Evolutionary conservation across 2,113 vertebrate genomes (phyloP), one percentile per base, ranked within the genome.

Genomic region (Lepus europaeus): DNA sequence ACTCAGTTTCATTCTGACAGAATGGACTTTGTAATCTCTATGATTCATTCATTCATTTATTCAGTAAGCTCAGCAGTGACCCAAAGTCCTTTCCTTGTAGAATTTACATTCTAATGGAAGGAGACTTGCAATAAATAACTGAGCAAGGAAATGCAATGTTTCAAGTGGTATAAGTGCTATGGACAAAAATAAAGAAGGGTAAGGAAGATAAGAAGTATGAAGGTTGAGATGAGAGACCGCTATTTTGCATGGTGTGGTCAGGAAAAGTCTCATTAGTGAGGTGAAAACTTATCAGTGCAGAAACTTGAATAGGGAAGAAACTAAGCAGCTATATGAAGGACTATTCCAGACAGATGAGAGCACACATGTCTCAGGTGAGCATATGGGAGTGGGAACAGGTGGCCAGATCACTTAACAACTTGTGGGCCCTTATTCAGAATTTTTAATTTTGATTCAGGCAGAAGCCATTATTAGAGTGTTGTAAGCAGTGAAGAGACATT

Each of bases 381-480:
- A 2, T 6, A 82, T 68, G 14, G 25, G 23, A 82, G 45, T 68
- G 19, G 25, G 19, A 82, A 33, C 29, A 51, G 16, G 13, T 13
- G 9, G 39, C 87, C 70, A 94, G 17, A 45, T 92, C 27, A 45
- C 51, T 83, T 69, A 76, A 36, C 56, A 25, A 6, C 68, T 81
- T 93, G 6, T 93, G 31, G 17, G 3, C 16, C 9, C 25, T 56
- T 85, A 20, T 31, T 73, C 25, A 27, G 49, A 31, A 53, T 88
- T 91, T 88, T 61, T 72, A 45, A 64, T 76, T 95, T 96, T 90
- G 36, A 74, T 64, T 78, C 23, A 86, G 39, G 92, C 56, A 39
- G 17, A 95, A 77, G 9, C 9, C 25, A 70, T 51, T 33, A 70
- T 51, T 33, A 12, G 59, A 92, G 16, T 29, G 22, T 70, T 87